phyloP scores from a whole-genome alignment of 35 echinoderm and acorn worm genomes.

The Patiria miniata region DNA sequence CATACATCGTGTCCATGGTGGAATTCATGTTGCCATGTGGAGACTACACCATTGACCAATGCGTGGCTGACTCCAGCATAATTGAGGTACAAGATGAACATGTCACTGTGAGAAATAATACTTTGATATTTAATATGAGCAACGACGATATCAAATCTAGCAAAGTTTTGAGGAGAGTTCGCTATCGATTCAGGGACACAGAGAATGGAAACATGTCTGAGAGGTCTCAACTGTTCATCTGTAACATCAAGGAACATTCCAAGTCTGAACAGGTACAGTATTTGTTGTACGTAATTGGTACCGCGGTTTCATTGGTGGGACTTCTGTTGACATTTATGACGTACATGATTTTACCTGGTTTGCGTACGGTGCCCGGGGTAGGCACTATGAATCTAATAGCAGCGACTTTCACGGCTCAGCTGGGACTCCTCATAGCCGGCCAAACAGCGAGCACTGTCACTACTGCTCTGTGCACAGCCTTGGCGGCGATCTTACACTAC shows the following conservation, averaged over 20 bases:
- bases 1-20: background rate
- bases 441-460: background rate
- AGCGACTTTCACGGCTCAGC: conserved; percentile 45
- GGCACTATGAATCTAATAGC: conserved; percentile 63
- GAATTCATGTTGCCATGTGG: conserved; percentile 23
- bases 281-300: conserved; percentile 22
- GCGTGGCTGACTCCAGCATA: background rate
- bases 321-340: conserved; percentile 53
- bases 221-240: background rate
- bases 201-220: background rate
- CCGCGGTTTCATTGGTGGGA: conserved; percentile 45
- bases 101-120: background rate
- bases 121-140: background rate
- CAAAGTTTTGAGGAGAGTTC: background rate
- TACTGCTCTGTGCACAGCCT: conserved; percentile 18
- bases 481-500: conserved; percentile 39
- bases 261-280: background rate
- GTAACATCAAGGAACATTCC: background rate
- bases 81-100: background rate
- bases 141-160: background rate
- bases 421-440: conserved; percentile 22
- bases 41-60: background rate
- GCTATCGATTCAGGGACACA: background rate
- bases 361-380: conserved; percentile 50
- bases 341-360: conserved; percentile 37